Conservation (phyloP, 2,113 vertebrate species). For the Gymnocephalus cernua region DNA sequence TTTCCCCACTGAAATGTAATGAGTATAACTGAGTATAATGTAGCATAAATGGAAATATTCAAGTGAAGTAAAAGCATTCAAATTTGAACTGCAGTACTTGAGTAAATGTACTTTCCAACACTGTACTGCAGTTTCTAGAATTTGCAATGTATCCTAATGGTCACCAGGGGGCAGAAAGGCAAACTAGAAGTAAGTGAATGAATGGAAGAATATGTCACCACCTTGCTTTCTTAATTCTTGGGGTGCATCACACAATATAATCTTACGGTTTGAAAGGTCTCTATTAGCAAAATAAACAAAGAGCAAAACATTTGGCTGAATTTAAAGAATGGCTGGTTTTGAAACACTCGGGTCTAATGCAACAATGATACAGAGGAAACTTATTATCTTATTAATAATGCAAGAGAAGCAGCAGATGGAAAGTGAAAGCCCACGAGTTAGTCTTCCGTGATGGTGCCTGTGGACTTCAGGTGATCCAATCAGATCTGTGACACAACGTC, state of each 20-base stretch:
- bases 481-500: background rate
- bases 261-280: background rate
- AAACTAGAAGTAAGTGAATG: background rate
- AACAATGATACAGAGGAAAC: background rate
- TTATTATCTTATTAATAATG: constrained; percentile 39
- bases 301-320: background rate
- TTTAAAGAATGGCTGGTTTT: background rate
- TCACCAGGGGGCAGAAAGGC: constrained; percentile 48
- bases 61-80: background rate
- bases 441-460: background rate
- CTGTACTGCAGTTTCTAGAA: background rate
- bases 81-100: background rate
- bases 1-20: background rate
- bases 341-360: background rate
- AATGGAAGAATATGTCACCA: background rate
- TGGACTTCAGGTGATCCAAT: background rate
- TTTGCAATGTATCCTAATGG: constrained; percentile 1
- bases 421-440: constrained; percentile 14
- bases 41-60: background rate
- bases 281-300: background rate
- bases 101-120: background rate
- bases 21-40: background rate
- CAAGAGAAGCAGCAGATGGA: constrained; percentile 42
- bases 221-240: background rate
- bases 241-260: background rate